These are phyloP conservation scores for Alosa sapidissima DNA, from an alignment of 2,797 vertebrate genomes.

Conservation along the genomic window DNA sequence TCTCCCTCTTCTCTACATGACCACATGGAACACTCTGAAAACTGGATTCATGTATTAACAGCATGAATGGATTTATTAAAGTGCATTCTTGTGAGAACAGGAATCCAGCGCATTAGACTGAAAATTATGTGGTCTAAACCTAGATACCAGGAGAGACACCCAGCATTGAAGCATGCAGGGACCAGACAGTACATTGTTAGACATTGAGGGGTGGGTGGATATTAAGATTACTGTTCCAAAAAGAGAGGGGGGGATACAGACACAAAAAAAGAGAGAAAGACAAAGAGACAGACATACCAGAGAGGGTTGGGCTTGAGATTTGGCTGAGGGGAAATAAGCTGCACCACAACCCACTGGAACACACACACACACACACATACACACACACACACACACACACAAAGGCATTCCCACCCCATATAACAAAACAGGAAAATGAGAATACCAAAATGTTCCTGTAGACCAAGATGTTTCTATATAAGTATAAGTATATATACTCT, in stretches of 20 bases:
- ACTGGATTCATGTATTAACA: neutral
- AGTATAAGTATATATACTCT: no score
- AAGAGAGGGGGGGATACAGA: neutral
- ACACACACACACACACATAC: neutral
- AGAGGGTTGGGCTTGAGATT: neutral
- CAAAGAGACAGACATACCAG: slow-evolving; percentile 1
- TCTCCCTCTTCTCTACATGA: neutral
- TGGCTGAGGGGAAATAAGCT: slow-evolving; percentile 6
- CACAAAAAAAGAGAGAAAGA: neutral
- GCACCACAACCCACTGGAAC: neutral
- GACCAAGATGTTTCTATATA: no score
- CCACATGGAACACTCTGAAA: neutral
- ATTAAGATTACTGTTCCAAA: slow-evolving; percentile 34
- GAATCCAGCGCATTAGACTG: slow-evolving; percentile 1
- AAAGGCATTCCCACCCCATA: neutral
- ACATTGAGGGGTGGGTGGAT: neutral
- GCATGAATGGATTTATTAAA: neutral
- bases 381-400: neutral
- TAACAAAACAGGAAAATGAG: neutral
- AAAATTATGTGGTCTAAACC: neutral
- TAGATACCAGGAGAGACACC: neutral
- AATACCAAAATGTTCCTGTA: neutral
- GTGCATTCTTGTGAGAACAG: neutral
- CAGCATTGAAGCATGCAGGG: slow-evolving; percentile 28
- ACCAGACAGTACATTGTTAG: slow-evolving; percentile 29